These are phyloP conservation scores for Plotosus lineatus DNA, from an alignment of 2,113 vertebrate genomes.

Conservation along the genomic window DNA sequence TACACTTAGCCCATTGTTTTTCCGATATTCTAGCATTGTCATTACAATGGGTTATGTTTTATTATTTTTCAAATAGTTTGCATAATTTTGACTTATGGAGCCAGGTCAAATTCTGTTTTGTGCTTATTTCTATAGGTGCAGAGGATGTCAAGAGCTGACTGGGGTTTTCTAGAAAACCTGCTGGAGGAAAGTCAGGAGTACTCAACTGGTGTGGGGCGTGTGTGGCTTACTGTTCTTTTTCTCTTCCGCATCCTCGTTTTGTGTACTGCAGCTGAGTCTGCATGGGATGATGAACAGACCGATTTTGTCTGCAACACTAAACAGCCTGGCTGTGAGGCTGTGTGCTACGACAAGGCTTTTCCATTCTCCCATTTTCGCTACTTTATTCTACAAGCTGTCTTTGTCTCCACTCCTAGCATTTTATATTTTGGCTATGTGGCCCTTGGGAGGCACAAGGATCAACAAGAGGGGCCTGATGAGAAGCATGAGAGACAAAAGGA, in stretches of 20 bases:
- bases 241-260: constrained; percentile 94
- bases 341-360: constrained; percentile 93
- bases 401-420: constrained; percentile 91
- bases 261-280: constrained; percentile 86
- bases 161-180: constrained; percentile 92
- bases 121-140: constrained; percentile 57
- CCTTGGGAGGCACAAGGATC: constrained; percentile 70
- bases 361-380: constrained; percentile 97
- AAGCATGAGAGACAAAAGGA: constrained; percentile 43
- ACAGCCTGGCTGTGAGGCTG: constrained; percentile 87
- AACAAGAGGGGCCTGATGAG: constrained; percentile 63
- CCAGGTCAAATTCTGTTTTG: background rate
- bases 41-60: background rate
- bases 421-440: constrained; percentile 92
- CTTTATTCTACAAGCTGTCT: constrained; percentile 96
- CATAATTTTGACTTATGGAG: background rate
- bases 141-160: constrained; percentile 89
- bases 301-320: constrained; percentile 91
- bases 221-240: constrained; percentile 96
- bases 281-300: constrained; percentile 93
- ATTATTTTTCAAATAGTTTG: background rate
- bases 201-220: constrained; percentile 84
- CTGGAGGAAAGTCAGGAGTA: constrained; percentile 94
- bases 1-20: no score
- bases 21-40: background rate